A percentile compares a stretch with the other conserved stretches of the same genome.
phyloP scores from a whole-genome alignment of 2,888 invertebrate species.

The Acanthococcus lagerstroemiae region DNA sequence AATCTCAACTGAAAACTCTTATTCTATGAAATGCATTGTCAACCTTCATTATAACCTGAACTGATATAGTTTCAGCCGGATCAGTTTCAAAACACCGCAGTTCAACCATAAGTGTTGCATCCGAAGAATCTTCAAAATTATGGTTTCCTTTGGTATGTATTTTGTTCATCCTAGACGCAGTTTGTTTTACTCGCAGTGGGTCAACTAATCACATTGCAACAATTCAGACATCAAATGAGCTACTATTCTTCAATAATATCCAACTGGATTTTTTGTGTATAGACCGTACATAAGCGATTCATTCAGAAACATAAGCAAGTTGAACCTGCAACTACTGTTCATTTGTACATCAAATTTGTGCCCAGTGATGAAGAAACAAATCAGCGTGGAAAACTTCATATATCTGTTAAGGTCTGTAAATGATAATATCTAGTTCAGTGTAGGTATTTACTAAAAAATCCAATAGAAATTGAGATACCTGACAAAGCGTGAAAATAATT shows the following conservation, averaged over 20 bases:
- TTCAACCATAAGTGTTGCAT: neutral
- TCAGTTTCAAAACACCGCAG: neutral
- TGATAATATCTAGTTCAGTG: too few relatives aligned
- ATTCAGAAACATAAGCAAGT: neutral
- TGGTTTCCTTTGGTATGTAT: neutral
- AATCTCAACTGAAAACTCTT: too few relatives aligned
- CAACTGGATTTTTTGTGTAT: neutral
- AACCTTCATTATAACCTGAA: neutral
- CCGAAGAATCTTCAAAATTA: neutral
- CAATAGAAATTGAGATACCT: too few relatives aligned
- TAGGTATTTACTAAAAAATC: too few relatives aligned
- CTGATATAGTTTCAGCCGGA: neutral
- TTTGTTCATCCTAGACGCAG: neutral
- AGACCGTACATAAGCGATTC: neutral
- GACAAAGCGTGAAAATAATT: too few relatives aligned
- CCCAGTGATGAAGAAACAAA: slow-evolving; percentile 9
- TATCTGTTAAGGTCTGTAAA: slow-evolving; percentile 20
- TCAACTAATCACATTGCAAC: too few relatives aligned
- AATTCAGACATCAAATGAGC: too few relatives aligned
- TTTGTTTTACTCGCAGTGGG: neutral
- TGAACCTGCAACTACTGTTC: slow-evolving; percentile 8
- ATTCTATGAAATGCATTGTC: too few relatives aligned
- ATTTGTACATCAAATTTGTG: slow-evolving; percentile 11
- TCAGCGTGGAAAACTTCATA: slow-evolving; percentile 21
- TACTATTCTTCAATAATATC: too few relatives aligned